These are phyloP conservation scores for Pseudotriccus pelzelni DNA, from an alignment of 2,797 vertebrate genomes.

Conservation along the genomic window DNA sequence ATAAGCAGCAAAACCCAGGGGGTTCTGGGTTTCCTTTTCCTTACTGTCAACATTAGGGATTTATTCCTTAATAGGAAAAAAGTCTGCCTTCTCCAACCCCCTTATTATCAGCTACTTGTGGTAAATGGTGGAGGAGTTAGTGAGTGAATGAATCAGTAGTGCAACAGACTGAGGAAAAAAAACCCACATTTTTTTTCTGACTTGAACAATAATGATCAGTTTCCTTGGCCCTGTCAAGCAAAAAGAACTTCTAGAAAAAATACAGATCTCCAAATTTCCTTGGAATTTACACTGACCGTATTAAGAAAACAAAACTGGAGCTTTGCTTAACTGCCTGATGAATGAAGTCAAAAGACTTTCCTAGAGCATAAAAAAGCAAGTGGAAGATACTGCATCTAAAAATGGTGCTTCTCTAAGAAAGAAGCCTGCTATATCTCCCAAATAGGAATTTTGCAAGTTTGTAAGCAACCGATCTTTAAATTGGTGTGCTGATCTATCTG, in stretches of 20 bases:
- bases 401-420: neutral
- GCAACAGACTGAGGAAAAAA: neutral
- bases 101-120: neutral
- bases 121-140: neutral
- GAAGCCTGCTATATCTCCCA: neutral
- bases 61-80: neutral
- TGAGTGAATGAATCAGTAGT: neutral
- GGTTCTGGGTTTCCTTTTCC: neutral
- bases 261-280: neutral
- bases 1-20: neutral
- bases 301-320: neutral
- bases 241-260: neutral
- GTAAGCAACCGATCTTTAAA: neutral
- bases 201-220: neutral
- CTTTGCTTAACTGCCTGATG: neutral
- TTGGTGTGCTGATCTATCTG: neutral
- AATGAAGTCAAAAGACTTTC: neutral
- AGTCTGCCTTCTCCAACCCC: neutral
- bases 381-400: neutral
- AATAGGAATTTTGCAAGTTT: neutral
- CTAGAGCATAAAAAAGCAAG: neutral
- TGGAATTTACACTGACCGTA: neutral
- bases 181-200: neutral
- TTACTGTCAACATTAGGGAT: neutral
- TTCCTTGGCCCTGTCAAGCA: neutral